Evolutionary conservation across 2,888 invertebrate genomes (phyloP).

Genomic region (Poecilus cupreus): DNA sequence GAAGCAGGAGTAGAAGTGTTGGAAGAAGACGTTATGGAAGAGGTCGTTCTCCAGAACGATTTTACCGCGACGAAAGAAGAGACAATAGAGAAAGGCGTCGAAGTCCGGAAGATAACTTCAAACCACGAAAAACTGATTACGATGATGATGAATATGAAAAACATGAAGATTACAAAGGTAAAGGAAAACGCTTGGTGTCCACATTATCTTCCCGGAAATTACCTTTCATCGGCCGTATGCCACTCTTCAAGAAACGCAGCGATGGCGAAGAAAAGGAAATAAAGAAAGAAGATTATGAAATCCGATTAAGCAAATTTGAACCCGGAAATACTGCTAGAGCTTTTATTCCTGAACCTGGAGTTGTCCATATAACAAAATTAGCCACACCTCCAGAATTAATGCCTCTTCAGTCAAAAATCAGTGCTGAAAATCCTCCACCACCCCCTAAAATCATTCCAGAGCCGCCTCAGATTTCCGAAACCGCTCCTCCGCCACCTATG

Average conservation of each 20-base stretch:
- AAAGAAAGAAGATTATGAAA: slow-evolving; percentile 73
- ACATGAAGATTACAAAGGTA: slow-evolving; percentile 28
- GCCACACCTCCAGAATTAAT: slow-evolving; percentile 67
- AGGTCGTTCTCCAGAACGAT: slow-evolving; percentile 29
- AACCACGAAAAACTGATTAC: slow-evolving; percentile 63
- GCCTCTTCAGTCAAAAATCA: slow-evolving; percentile 64
- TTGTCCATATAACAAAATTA: slow-evolving; percentile 71
- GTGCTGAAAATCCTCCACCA: slow-evolving; percentile 64
- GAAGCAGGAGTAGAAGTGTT: slow-evolving; percentile 62
- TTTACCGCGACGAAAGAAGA: slow-evolving; percentile 30
- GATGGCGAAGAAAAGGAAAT: slow-evolving; percentile 76
- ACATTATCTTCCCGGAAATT: slow-evolving; percentile 74
- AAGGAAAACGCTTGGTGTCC: not conserved
- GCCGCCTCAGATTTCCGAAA: slow-evolving; percentile 67
- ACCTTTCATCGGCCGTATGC: slow-evolving; percentile 91
- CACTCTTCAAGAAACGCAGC: slow-evolving; percentile 79
- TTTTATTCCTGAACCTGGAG: slow-evolving; percentile 71
- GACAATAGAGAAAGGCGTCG: not conserved
- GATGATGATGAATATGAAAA: slow-evolving; percentile 58
- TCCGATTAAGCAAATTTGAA: slow-evolving; percentile 70
- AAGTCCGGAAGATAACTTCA: slow-evolving; percentile 59
- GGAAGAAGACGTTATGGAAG: slow-evolving; percentile 56
- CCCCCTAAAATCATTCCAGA: slow-evolving; percentile 67
- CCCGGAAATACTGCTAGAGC: slow-evolving; percentile 70
- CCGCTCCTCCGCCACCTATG: slow-evolving; percentile 64